These are phyloP conservation scores for Eristalinus aeneus DNA, from an alignment of 2,888 invertebrate species.

Conservation along the genomic window DNA sequence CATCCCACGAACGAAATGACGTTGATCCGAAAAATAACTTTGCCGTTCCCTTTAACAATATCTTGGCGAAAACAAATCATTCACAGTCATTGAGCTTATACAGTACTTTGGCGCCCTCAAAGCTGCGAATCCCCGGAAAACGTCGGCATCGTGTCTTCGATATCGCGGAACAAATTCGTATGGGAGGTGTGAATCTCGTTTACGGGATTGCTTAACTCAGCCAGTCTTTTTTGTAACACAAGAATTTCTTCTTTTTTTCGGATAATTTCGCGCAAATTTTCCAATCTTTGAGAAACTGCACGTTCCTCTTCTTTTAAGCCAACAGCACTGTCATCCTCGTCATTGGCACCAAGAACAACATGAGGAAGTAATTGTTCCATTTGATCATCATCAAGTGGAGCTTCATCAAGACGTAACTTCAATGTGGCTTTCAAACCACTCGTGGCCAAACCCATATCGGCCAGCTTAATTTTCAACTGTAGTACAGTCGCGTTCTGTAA, in stretches of 20 bases:
- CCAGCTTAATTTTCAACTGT: conserved; percentile 10
- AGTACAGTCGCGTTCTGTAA: conserved; percentile 24
- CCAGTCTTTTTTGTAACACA: conserved; percentile 14
- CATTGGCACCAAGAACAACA: neutral
- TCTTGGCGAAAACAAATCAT: conserved; percentile 14
- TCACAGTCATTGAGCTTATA: conserved; percentile 23
- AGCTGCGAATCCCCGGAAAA: conserved; percentile 18
- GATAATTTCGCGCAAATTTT: conserved; percentile 19
- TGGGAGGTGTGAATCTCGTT: neutral
- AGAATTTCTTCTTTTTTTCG: conserved; percentile 15
- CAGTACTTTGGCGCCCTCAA: conserved; percentile 10
- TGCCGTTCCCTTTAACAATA: conserved; percentile 27
- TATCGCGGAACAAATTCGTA: conserved; percentile 8
- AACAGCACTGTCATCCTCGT: neutral
- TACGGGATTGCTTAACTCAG: conserved; percentile 7
- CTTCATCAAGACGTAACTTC: neutral
- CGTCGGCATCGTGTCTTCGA: conserved; percentile 6
- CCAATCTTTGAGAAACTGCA: neutral
- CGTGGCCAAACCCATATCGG: conserved; percentile 22
- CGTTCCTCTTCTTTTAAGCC: neutral
- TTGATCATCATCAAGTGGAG: conserved; percentile 10
- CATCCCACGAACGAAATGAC: conserved; percentile 17
- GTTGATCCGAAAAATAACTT: conserved; percentile 23
- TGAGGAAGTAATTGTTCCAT: conserved; percentile 9
- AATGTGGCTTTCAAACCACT: conserved; percentile 10